Conservation (phyloP, 2,113 vertebrate genomes). For the Raphicerus campestris region DNA sequence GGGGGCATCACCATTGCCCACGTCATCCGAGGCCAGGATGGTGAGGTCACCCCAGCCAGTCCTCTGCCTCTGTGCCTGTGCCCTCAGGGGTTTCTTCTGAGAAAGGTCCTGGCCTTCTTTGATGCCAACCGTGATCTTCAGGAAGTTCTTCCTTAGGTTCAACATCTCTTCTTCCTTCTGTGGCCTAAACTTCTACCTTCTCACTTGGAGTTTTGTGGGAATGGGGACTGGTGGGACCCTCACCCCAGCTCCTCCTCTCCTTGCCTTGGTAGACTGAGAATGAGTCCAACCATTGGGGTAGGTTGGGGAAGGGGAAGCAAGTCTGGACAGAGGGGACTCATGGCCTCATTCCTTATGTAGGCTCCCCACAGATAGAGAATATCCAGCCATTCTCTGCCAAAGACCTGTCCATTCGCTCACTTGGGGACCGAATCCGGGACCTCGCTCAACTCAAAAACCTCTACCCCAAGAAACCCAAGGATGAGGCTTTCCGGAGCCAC, state of each 20-base stretch:
- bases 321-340: background rate
- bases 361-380: slow-evolving; percentile 91
- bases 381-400: slow-evolving; percentile 95
- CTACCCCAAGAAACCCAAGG: slow-evolving; percentile 87
- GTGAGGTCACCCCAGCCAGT: slow-evolving; percentile 69
- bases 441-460: slow-evolving; percentile 87
- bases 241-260: background rate
- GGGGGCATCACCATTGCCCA: slow-evolving; percentile 97
- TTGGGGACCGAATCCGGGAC: slow-evolving; percentile 93
- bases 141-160: slow-evolving; percentile 1
- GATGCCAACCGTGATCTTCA: background rate
- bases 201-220: background rate
- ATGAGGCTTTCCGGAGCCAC: slow-evolving; percentile 89
- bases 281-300: fast-evolving
- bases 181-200: background rate
- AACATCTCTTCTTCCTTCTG: background rate
- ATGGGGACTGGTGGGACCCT: background rate
- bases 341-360: slow-evolving; percentile 59
- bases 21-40: slow-evolving; percentile 81
- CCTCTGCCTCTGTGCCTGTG: background rate
- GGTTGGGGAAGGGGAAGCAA: background rate
- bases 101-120: background rate
- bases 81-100: background rate
- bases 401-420: slow-evolving; percentile 91
- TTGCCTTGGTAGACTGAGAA: background rate